Percentiles rank a stretch among this genome's conserved stretches.
Evolutionary conservation across 1,140 invertebrate genomes (phyloP).

Genomic region (Amyelois transitella): DNA sequence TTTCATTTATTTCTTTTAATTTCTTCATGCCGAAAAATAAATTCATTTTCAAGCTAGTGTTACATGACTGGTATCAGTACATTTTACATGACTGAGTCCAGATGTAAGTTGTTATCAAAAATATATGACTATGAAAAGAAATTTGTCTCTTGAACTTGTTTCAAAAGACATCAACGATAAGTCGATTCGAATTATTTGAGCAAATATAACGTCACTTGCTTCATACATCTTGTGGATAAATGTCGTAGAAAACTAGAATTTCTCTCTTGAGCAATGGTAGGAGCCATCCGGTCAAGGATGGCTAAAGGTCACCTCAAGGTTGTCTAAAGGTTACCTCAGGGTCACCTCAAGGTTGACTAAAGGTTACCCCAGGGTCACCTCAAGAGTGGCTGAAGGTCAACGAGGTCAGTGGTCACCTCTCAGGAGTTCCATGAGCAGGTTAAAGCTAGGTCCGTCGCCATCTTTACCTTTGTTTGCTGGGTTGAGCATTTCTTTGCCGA

Average conservation of each 20-base stretch:
- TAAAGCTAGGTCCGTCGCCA: slow-evolving; percentile 91
- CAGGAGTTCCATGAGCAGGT: slow-evolving; percentile 95
- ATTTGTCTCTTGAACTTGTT: too few relatives aligned
- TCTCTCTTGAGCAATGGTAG: slow-evolving; percentile 42
- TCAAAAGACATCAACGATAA: too few relatives aligned
- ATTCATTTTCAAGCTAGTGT: too few relatives aligned
- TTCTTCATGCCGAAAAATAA: too few relatives aligned
- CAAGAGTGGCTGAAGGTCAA: slow-evolving; percentile 3
- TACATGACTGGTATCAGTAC: too few relatives aligned
- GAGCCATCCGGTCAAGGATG: background rate
- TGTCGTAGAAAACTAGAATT: slow-evolving; percentile 14
- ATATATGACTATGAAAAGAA: too few relatives aligned
- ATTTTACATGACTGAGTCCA: too few relatives aligned
- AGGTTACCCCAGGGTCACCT: background rate
- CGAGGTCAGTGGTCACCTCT: slow-evolving; percentile 88
- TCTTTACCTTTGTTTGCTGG: slow-evolving; percentile 88
- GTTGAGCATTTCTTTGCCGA: slow-evolving; percentile 93
- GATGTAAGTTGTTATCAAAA: too few relatives aligned
- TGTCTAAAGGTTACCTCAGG: background rate
- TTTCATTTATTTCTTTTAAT: too few relatives aligned
- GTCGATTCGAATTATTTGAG: too few relatives aligned
- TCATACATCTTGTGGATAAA: background rate
- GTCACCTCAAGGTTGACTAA: background rate
- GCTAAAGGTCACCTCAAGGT: background rate
- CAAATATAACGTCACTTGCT: too few relatives aligned